A percentile compares a stretch with the other conserved stretches of the same genome.
Conservation (phyloP, 2,113 vertebrate genomes). For the Phyllostomus hastatus region DNA sequence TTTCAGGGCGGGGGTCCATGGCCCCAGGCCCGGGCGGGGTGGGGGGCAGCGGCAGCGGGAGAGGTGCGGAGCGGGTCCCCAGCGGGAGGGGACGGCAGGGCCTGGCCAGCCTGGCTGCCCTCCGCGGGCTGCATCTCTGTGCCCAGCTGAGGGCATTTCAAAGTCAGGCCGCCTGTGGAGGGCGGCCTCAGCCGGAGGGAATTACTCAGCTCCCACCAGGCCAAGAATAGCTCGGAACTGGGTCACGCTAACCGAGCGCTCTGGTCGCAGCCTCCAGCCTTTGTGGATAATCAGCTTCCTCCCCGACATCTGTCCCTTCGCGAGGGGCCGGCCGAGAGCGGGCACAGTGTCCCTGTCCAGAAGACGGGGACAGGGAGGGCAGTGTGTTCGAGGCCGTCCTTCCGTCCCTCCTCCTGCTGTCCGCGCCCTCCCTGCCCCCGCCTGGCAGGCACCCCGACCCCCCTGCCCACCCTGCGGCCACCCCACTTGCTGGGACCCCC, state of each 20-base stretch:
- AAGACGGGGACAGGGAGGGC: not conserved
- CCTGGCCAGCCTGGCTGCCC: not conserved
- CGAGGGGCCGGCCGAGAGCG: not conserved
- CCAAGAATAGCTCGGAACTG: constrained; percentile 74
- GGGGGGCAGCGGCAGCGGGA: too few relatives aligned
- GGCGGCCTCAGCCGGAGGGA: not conserved
- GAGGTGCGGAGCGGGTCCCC: not conserved
- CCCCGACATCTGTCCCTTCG: constrained; percentile 54
- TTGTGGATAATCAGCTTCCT: constrained; percentile 66
- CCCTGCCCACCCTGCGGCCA: not conserved
- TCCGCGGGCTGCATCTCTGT: not conserved
- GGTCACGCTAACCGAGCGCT: constrained; percentile 56
- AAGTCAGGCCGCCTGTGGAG: constrained; percentile 55
- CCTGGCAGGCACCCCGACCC: not conserved
- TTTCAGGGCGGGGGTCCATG: not conserved
- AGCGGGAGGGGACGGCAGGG: not conserved
- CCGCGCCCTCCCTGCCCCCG: too few relatives aligned
- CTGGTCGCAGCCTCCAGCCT: constrained; percentile 60
- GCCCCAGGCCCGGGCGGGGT: not conserved
- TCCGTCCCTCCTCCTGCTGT: not conserved
- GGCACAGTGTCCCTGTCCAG: not conserved
- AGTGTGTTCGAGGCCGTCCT: not conserved
- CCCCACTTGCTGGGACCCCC: too few relatives aligned
- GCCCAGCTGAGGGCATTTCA: constrained; percentile 43
- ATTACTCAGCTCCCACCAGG: constrained; percentile 57